phyloP scores from a whole-genome alignment of 2,113 vertebrate genomes.

The Todiramphus chloris region DNA sequence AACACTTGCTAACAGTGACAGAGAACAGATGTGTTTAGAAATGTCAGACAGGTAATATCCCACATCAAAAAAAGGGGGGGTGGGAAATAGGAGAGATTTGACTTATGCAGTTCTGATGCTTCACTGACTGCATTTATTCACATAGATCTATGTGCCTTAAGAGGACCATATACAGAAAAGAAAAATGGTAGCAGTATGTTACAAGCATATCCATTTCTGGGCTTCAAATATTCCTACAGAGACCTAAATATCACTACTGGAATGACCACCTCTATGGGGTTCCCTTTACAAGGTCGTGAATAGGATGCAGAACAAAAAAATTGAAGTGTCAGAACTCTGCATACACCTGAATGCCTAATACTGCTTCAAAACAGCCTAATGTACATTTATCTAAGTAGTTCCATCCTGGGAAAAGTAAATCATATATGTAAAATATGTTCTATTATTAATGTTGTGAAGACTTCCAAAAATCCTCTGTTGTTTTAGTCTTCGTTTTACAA shows the following conservation, averaged over 20 bases:
- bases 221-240: neutral
- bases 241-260: neutral
- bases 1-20: neutral
- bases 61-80: neutral
- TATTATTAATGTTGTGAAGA: neutral
- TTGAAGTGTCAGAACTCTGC: neutral
- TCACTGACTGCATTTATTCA: neutral
- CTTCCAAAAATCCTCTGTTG: neutral
- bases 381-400: neutral
- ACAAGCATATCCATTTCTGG: neutral
- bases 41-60: neutral
- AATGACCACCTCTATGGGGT: neutral
- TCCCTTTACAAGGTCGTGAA: neutral
- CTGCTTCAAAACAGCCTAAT: neutral
- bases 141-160: neutral
- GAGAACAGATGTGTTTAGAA: neutral
- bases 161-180: neutral
- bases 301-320: neutral
- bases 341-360: neutral
- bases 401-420: neutral
- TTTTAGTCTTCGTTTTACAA: neutral
- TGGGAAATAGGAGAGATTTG: neutral
- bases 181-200: neutral
- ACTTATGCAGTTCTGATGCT: neutral
- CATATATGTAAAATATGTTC: neutral